Percentiles rank a stretch among this genome's conserved stretches.
These are phyloP conservation scores for Chymomyza costata DNA, from an alignment of 1,140 invertebrate species.

Conservation along the genomic window DNA sequence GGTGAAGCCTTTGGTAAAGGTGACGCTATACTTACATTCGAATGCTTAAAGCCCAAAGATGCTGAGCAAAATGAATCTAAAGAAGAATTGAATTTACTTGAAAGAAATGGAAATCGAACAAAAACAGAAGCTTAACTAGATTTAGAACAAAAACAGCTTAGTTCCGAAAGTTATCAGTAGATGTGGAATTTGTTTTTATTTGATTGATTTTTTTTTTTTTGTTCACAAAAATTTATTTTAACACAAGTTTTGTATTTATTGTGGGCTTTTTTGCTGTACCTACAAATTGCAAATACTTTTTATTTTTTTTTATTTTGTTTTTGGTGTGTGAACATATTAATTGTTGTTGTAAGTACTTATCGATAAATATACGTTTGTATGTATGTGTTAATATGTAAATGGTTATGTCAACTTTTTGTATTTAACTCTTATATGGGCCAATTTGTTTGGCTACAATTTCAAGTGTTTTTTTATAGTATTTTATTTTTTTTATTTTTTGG, in stretches of 20 bases:
- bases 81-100: slow-evolving; percentile 44
- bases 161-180: slow-evolving; percentile 52
- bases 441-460: slow-evolving; percentile 42
- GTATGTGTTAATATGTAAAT: slow-evolving; percentile 46
- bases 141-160: slow-evolving; percentile 14
- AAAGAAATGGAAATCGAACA: slow-evolving; percentile 31
- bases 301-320: slow-evolving; percentile 56
- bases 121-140: slow-evolving; percentile 24
- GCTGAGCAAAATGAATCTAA: slow-evolving; percentile 39
- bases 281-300: too few relatives aligned
- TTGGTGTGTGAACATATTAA: too few relatives aligned
- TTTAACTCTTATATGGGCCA: slow-evolving; percentile 43
- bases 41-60: slow-evolving; percentile 59
- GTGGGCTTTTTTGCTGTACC: slow-evolving; percentile 20
- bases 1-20: slow-evolving; percentile 52
- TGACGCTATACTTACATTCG: slow-evolving; percentile 74
- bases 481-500: slow-evolving; percentile 3
- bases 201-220: slow-evolving; percentile 53
- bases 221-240: slow-evolving; percentile 62
- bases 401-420: slow-evolving; percentile 53
- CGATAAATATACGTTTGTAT: slow-evolving; percentile 24
- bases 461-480: slow-evolving; percentile 4
- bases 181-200: slow-evolving; percentile 67
- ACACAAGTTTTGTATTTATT: slow-evolving; percentile 43
- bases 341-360: slow-evolving; percentile 51